Percentiles rank a stretch among this genome's conserved stretches.
These are phyloP conservation scores for Drosophila burlai DNA, from an alignment of 1,140 invertebrate genomes.

Conservation along the genomic window DNA sequence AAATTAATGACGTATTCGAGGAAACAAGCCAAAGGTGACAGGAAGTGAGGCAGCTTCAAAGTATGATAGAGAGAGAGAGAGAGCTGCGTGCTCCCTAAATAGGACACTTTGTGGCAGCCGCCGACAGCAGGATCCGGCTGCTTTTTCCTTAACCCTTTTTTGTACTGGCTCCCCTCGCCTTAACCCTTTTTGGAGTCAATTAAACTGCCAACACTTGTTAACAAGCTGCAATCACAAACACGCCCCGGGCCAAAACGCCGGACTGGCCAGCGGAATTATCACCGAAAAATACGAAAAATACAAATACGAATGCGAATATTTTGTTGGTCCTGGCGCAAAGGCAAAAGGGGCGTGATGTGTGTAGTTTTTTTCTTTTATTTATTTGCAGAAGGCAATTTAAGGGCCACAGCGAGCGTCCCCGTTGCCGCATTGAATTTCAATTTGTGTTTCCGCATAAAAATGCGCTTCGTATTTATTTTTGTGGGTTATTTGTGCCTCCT, in stretches of 20 bases:
- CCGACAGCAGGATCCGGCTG: slow-evolving; percentile 68
- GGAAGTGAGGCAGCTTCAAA: slow-evolving; percentile 39
- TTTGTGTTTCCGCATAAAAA: slow-evolving; percentile 82
- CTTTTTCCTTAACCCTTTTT: slow-evolving; percentile 2
- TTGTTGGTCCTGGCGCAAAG: slow-evolving; percentile 45
- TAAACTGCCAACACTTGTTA: slow-evolving; percentile 85
- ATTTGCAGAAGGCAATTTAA: slow-evolving; percentile 80
- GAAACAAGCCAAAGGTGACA: slow-evolving; percentile 17
- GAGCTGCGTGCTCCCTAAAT: slow-evolving; percentile 37
- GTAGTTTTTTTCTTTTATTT: slow-evolving; percentile 65
- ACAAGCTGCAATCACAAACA: slow-evolving; percentile 84
- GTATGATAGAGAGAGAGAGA: slow-evolving; percentile 17
- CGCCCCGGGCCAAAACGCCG: slow-evolving; percentile 68
- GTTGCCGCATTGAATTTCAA: slow-evolving; percentile 79
- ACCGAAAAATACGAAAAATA: slow-evolving; percentile 49
- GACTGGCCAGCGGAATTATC: slow-evolving; percentile 64
- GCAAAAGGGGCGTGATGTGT: slow-evolving; percentile 54
- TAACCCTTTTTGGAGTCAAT: slow-evolving; percentile 62
- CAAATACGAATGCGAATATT: slow-evolving; percentile 24
- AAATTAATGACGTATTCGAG: slow-evolving; percentile 43
- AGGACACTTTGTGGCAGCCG: slow-evolving; percentile 58
- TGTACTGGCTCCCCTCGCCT: neutral
- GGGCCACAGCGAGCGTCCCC: slow-evolving; percentile 42
- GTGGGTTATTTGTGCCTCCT: slow-evolving; percentile 64
- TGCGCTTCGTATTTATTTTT: slow-evolving; percentile 71